Evolutionary conservation across 2,113 vertebrate species (phyloP), one percentile per base, ranked within the genome.

Genomic region (Ranitomeya imitator): DNA sequence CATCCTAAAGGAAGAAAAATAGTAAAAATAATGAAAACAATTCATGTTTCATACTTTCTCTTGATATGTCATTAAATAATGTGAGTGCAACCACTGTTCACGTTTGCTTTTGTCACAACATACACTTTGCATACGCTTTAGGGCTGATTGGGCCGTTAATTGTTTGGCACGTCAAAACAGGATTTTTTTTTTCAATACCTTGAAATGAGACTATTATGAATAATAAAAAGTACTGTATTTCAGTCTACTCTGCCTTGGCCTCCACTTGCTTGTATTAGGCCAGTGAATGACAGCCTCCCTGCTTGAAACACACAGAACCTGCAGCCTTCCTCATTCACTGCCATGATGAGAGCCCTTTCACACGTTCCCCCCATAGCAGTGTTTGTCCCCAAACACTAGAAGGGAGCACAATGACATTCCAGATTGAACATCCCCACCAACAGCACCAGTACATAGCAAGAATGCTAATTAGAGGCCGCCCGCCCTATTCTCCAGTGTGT

Each of bases 341-440:
- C 91, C 94, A 94, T 93, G 88, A 93, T 94, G 93, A 79, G 92
- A 93, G 93, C 94, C 94, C 91, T 96, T 96, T 96, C 95, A 96
- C 95, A 96, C 95, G 94, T 95, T 94, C 95, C 92, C 91, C 94
- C 95, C 95, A 92, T 93, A 95, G 95, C 94, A 94, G 95, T 96
- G 95, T 97, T 96, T 96, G 95, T 96, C 95, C 96, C 95, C 95
- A 97, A 97, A 97, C 96, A 97, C 94, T 96, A 94, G 95, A 90
- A 92, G 91, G 91, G 90, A 51, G 92, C 94, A 96, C 96, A 97
- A 96, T 95, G 93, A 93, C 95, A 95, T 96, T 96, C 95, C 94
- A 94, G 67, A 93, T 93, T 87, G 93, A 92, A 93, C 94, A 93
- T 94, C 94, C 94, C 93, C 92, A 93, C 94, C 95, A 92, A 92